Percentiles rank a stretch among this genome's conserved stretches.
Evolutionary conservation across 1,140 invertebrate genomes (phyloP).

Genomic region (Schlechtendalia chinensis): DNA sequence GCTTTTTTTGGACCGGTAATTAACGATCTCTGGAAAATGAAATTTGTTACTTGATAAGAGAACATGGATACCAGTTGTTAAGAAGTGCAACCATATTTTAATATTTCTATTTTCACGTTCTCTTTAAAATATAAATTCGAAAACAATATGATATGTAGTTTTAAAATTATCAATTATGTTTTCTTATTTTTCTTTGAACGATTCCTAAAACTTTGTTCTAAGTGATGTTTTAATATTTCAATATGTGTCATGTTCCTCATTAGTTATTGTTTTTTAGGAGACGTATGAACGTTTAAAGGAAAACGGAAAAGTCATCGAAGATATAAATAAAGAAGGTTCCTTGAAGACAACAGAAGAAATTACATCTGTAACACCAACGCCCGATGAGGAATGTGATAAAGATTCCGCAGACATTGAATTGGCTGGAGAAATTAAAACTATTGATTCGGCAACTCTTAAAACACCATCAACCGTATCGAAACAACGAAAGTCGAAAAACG

Average conservation of each 20-base stretch:
- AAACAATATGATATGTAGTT: no score
- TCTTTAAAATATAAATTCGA: no score
- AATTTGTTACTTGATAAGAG: no score
- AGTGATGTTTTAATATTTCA: not conserved
- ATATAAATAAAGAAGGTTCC: not conserved
- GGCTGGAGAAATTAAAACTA: not conserved
- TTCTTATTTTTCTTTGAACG: not conserved
- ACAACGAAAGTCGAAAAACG: not conserved
- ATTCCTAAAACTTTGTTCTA: not conserved
- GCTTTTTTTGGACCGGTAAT: slow-evolving; percentile 15
- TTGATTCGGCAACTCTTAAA: not conserved
- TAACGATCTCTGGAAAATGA: not conserved
- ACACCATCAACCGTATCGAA: not conserved
- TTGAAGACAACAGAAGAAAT: not conserved
- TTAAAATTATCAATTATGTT: no score
- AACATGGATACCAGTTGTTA: no score
- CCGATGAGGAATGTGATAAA: not conserved
- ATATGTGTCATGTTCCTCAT: not conserved
- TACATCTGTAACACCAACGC: not conserved
- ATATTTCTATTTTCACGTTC: no score
- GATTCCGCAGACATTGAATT: no score
- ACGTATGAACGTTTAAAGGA: not conserved
- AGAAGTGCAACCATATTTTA: no score
- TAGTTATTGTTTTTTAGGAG: no score
- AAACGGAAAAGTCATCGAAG: not conserved